Conservation (phyloP, 2,113 vertebrate genomes). For the Emydura subglobosa region DNA sequence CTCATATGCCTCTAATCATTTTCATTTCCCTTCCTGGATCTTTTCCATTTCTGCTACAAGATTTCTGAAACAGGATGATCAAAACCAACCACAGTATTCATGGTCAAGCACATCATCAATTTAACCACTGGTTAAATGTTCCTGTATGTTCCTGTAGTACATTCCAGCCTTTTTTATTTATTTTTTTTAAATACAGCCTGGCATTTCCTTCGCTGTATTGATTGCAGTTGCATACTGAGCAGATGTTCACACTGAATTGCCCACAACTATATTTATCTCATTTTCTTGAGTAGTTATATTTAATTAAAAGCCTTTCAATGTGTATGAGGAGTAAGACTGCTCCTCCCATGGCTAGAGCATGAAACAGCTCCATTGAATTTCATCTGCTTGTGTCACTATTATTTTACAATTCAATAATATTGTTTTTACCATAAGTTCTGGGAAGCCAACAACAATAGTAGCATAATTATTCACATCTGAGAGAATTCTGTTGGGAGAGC, state of each 20-base stretch:
- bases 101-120: neutral
- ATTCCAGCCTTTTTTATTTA: neutral
- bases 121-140: neutral
- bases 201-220: neutral
- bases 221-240: neutral
- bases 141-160: neutral
- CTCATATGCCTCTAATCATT: neutral
- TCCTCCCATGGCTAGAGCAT: neutral
- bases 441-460: constrained; percentile 90
- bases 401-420: constrained; percentile 21
- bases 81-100: neutral
- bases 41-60: neutral
- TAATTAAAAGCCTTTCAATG: neutral
- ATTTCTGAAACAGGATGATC: neutral
- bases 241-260: neutral
- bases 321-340: neutral
- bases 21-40: constrained; percentile 29
- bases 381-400: neutral
- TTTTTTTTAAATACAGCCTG: neutral
- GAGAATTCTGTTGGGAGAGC: constrained; percentile 92
- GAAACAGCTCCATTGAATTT: neutral
- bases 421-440: constrained; percentile 92
- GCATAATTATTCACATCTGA: constrained; percentile 87
- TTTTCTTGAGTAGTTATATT: neutral
- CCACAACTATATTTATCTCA: neutral